Conservation (phyloP, 2,888 invertebrate species). For the Epistrophe eligans region DNA sequence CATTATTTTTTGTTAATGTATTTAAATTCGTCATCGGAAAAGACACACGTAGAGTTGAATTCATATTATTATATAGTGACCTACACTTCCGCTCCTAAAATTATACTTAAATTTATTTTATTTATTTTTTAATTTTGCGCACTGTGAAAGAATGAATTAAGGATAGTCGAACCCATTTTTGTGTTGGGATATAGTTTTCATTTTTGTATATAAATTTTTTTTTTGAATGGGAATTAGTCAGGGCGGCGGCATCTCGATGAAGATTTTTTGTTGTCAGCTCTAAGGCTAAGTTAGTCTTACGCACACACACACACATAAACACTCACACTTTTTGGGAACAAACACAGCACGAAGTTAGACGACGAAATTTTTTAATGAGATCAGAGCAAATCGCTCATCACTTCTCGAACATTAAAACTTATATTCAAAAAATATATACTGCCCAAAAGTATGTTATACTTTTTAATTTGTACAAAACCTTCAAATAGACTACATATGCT, state of each 20-base stretch:
- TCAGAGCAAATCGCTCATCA: constrained; percentile 35
- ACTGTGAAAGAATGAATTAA: constrained; percentile 9
- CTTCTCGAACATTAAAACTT: neutral
- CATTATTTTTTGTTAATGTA: neutral
- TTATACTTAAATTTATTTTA: neutral
- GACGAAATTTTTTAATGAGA: constrained; percentile 38
- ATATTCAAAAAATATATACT: constrained; percentile 5
- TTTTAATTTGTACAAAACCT: neutral
- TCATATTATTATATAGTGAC: constrained; percentile 11
- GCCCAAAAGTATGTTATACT: neutral
- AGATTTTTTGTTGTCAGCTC: constrained; percentile 9
- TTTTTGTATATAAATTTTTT: neutral
- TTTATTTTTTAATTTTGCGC: constrained; percentile 20
- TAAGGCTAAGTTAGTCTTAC: neutral
- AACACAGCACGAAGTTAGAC: neutral
- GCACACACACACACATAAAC: neutral
- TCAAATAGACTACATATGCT: neutral
- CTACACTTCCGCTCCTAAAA: constrained; percentile 16
- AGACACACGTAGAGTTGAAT: neutral
- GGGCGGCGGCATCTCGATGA: constrained; percentile 13
- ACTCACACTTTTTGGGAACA: neutral
- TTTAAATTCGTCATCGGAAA: neutral
- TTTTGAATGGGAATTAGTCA: constrained; percentile 4
- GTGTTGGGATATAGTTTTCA: neutral
- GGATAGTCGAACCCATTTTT: constrained; percentile 18